Base-by-base conservation (phyloP, 2,797 vertebrate genomes). In the Oophaga sylvatica region DNA sequence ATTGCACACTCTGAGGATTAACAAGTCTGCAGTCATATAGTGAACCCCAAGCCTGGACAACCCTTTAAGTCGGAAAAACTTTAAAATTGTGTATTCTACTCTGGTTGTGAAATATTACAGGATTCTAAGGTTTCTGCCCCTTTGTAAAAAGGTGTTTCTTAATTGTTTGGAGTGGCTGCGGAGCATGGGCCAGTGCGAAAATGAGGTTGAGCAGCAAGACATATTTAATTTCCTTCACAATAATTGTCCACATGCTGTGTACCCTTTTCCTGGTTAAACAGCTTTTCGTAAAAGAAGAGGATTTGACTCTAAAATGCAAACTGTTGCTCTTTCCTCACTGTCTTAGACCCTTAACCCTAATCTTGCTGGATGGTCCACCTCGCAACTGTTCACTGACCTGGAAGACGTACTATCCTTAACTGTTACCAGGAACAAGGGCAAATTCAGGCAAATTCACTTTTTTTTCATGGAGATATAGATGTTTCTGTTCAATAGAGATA, bases 141-240 rank as follows among this genome's bases (percentile, higher is more conserved):
- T 68, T 87, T 77, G 41, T 53, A 87, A 78, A 87, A 77, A 83
- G 86, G 75, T 62, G 67, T 71, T 60, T 87, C 53, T 9, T 88
- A 85, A 85, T 85, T 88, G 82, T 88, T 88, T 85, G 57, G 67
- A 57, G 83, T 73, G 77, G 19, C 83, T 75, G 82, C 60, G 45
- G 87, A 73, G 82, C 76, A 88, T 85, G 63, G 87, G 57, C 83
- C 56, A 85, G 87, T 80, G 82, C 81, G 87, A 81, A 88, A 88
- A 88, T 88, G 83, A 88, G 83, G 59, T 80, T 81, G 68, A 88
- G 87, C 87, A 85, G 87, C 87, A 85, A 85, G 87, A 85, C 77
- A 76, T 88, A 88, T 88, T 88, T 88, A 88, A 88, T 88, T 88
- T 88, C 83, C 83, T 88, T 76, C 87, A 80, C 83, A 57, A 85